A percentile compares a stretch with the other conserved stretches of the same genome.
These are phyloP conservation scores for Glaucomys volans DNA, from an alignment of 2,113 vertebrate genomes.

Conservation along the genomic window DNA sequence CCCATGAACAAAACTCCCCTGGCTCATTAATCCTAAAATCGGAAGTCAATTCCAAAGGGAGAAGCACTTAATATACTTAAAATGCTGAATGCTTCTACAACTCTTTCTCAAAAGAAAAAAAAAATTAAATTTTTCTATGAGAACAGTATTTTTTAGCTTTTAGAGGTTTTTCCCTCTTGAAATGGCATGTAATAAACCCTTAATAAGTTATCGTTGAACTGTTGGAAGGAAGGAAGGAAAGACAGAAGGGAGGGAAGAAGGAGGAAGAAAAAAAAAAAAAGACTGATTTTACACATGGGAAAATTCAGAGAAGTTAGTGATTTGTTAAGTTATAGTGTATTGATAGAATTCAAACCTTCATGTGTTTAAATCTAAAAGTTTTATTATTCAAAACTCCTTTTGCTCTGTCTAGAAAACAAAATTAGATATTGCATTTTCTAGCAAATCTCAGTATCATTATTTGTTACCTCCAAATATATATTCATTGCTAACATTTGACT, in stretches of 20 bases:
- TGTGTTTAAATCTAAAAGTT: slow-evolving; percentile 30
- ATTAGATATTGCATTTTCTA: slow-evolving; percentile 48
- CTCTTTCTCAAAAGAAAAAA: slow-evolving; percentile 16
- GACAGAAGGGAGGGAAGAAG: no score
- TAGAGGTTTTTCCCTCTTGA: neutral
- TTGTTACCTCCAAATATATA: slow-evolving; percentile 46
- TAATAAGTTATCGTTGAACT: neutral
- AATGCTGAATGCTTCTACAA: slow-evolving; percentile 52
- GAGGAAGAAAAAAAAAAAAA: neutral
- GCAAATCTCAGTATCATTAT: slow-evolving; percentile 26
- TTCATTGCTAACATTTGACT: slow-evolving; percentile 47
- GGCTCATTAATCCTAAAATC: slow-evolving; percentile 70
- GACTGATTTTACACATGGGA: neutral
- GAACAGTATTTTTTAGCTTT: neutral
- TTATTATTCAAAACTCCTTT: neutral
- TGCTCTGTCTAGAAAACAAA: slow-evolving; percentile 49
- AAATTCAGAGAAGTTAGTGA: neutral
- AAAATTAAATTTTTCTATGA: slow-evolving; percentile 58
- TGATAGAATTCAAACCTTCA: slow-evolving; percentile 5
- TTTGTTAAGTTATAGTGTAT: neutral
- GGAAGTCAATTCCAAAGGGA: slow-evolving; percentile 45
- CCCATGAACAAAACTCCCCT: slow-evolving; percentile 36
- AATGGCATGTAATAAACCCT: neutral
- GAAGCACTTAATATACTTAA: slow-evolving; percentile 66
- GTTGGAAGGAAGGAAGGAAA: no score